A percentile compares a stretch with the other conserved stretches of the same genome.
These are phyloP conservation scores for Leucophenga varia DNA, from an alignment of 1,140 invertebrate genomes.

Conservation along the genomic window DNA sequence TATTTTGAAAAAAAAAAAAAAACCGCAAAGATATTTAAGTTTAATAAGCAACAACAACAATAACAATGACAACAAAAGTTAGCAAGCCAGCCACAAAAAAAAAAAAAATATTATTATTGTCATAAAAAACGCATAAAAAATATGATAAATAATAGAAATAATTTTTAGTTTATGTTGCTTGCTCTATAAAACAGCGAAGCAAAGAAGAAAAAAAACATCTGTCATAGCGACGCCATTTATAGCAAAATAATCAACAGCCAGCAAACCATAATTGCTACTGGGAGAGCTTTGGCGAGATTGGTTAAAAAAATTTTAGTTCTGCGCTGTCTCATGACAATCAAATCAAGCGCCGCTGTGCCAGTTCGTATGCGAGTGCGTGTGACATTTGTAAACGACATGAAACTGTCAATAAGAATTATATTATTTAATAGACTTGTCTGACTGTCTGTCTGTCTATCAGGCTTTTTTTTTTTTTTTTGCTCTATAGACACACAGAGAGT, in stretches of 20 bases:
- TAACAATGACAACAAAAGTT: neutral
- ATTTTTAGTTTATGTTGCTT: too few species aligned
- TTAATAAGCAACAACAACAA: constrained; percentile 9
- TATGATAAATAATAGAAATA: constrained; percentile 35
- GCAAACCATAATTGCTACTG: neutral
- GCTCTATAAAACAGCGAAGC: too few species aligned
- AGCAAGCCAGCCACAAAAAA: constrained; percentile 2
- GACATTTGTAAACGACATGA: constrained; percentile 45
- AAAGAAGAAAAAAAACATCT: constrained; percentile 21
- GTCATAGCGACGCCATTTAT: constrained; percentile 33
- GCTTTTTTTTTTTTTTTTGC: too few species aligned
- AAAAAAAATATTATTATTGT: constrained; percentile 33
- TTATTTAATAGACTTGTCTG: constrained; percentile 34
- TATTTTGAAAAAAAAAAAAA: too few species aligned
- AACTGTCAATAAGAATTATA: too few species aligned
- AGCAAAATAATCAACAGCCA: constrained; percentile 16
- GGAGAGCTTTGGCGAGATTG: neutral
- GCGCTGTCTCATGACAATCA: too few species aligned
- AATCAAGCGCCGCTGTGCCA: too few species aligned
- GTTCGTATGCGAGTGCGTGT: too few species aligned
- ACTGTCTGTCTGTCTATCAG: constrained; percentile 16
- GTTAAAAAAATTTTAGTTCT: too few species aligned
- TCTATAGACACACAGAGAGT: constrained; percentile 30
- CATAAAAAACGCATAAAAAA: constrained; percentile 32
- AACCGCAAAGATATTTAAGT: too few species aligned